Evolutionary conservation across 2,113 vertebrate species (phyloP), one percentile per base, ranked within the genome.

Genomic region (Phoxinus phoxinus): DNA sequence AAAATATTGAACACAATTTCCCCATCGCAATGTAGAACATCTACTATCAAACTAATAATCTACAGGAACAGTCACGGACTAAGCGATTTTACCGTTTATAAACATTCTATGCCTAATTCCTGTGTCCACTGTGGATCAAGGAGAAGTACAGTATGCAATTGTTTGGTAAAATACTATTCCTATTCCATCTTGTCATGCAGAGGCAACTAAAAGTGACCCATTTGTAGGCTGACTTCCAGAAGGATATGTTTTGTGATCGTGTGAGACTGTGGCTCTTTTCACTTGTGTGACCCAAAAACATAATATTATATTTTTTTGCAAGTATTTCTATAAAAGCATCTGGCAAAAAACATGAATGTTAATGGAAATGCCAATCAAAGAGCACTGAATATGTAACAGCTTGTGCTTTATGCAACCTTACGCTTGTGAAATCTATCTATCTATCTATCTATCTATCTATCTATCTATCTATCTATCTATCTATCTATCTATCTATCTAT

Each of bases 361-460:
- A 71, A 71, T 69, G 17, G 17, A 9, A 10, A 23, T 35, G 67
- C 4, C 67, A 71, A 37, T 71, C 67, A 73, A 25, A 46, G 11
- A 46, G 23, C 37, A 46, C 12, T 25, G 23, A 44, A 46, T 73
- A 15, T 46, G 37, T 37, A 41, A 46, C 35, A 72, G 35, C 21
- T 44, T 72, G 37, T 44, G 37, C 37, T 73, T 73, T 73, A 46
- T 46, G 71, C 71, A 25, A 41, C 37, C 12, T 6, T 73, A 73
- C n/a, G 2, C 23, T 73, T 44, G 44, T 41, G 35, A 71, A 41
- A 59, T 59, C 56, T 59, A 59, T n/a, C 23, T n/a, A 59, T 59
- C 56, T 59, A 59, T 59, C 56, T 59, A 67, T 67, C 35, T 27
- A 72, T 72, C 69, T 37, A 72, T 72, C 32, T 59, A 59, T 41